Evolutionary conservation across 2,113 vertebrate species (phyloP), one percentile per base, ranked within the genome.

Genomic region (Aythya baeri): DNA sequence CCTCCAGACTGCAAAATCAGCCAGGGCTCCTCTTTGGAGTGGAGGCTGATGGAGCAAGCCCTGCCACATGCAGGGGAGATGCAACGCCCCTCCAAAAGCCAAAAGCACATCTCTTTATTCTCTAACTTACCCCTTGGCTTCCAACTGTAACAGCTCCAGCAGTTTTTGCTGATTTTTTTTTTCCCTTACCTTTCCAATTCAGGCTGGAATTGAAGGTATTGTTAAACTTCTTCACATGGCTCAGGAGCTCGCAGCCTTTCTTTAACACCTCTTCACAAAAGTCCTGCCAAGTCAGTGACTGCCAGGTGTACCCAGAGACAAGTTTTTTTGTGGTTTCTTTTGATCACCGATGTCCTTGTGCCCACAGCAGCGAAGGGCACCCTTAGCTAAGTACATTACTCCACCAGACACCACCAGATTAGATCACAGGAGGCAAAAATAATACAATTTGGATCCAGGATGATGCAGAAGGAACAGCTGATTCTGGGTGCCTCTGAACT

Each of bases 401-500:
- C 70, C 50, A 77, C 62, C 92, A 91, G 86, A 92, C 27, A 79
- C 44, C 36, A 73, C 58, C 41, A 46, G 80, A 59, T 92, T 86
- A 92, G 80, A 70, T 82, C 67, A 94, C 17, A 49, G 34, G 49
- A 90, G 88, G 80, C 68, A 91, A 88, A 95, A 94, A 67, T 80
- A 93, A 94, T 84, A 88, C 76, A 43, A 63, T 88, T 94, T 75
- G 95, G 61, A 72, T 82, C 82, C 77, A 94, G 93, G 92, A 91
- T 91, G 90, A 93, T 96, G 80, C 93, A 92, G 79, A 89, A 93
- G 54, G 70, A 91, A 34, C 58, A 61, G 77, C 68, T 88, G 90
- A 94, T 43, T 82, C 74, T 72, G 70, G 25, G 7, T 0, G 17
- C 71, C 66, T 91, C 89, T 72, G 49, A 89, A 89, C 92, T 91